Conservation (phyloP, 2,888 invertebrate genomes). For the Hirtodrosophila cameraria region DNA sequence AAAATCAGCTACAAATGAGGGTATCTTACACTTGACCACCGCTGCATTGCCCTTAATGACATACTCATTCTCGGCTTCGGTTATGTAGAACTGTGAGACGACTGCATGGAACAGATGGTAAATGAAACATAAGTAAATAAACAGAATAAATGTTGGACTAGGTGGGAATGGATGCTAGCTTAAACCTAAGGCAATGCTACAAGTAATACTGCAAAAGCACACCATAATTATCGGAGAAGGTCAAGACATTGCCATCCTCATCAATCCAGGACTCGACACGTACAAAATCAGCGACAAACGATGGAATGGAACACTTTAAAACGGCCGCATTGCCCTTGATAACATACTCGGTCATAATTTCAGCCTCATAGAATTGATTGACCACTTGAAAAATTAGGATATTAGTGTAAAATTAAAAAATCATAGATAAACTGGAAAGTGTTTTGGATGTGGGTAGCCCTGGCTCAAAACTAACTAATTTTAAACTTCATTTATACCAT, state of each 20-base stretch:
- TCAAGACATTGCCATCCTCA: constrained; percentile 84
- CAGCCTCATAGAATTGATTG: constrained; percentile 89
- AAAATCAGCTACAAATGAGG: constrained; percentile 96
- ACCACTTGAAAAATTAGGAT: no score
- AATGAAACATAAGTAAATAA: constrained; percentile 39
- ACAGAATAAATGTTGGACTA: constrained; percentile 6
- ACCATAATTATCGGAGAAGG: constrained; percentile 82
- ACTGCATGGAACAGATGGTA: constrained; percentile 85
- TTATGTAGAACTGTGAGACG: constrained; percentile 94
- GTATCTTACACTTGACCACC: constrained; percentile 96
- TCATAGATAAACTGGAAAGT: no score
- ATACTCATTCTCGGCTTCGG: constrained; percentile 96
- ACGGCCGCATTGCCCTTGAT: constrained; percentile 90
- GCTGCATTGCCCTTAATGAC: constrained; percentile 96
- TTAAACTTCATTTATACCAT: constrained; percentile 82
- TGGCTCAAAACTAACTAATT: constrained; percentile 1
- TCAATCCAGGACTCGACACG: constrained; percentile 89
- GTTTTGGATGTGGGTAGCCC: constrained; percentile 11
- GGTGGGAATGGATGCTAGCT: constrained; percentile 16
- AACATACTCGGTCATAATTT: constrained; percentile 90
- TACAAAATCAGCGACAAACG: constrained; percentile 90
- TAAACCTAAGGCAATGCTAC: constrained; percentile 35
- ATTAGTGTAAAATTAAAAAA: no score
- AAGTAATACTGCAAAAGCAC: constrained; percentile 45
- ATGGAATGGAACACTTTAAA: constrained; percentile 90